A percentile compares a stretch with the other conserved stretches of the same genome.
Evolutionary conservation across 2,888 invertebrate species (phyloP).

Genomic region (Epirrhoe tristata): DNA sequence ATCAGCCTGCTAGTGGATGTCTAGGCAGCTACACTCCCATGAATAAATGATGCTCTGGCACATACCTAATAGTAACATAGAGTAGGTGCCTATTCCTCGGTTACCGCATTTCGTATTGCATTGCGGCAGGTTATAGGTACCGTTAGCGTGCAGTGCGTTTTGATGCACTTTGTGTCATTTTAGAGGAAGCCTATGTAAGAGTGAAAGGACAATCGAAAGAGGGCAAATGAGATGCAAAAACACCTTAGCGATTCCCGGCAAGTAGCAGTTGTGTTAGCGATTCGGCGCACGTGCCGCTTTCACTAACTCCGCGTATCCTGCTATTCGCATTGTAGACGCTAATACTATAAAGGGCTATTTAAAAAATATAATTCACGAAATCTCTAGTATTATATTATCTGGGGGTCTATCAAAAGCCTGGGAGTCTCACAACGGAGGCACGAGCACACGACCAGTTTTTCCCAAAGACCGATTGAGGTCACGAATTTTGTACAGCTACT

Average conservation of each 20-base stretch:
- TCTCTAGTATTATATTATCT: no score
- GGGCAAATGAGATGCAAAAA: slow-evolving; percentile 76
- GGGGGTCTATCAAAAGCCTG: background rate
- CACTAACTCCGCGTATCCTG: slow-evolving; percentile 77
- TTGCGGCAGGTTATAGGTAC: slow-evolving; percentile 35
- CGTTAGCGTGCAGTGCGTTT: slow-evolving; percentile 26
- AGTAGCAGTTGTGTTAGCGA: slow-evolving; percentile 66
- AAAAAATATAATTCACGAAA: background rate
- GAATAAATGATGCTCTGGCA: slow-evolving; percentile 9
- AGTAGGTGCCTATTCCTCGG: slow-evolving; percentile 26
- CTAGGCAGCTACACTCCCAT: background rate
- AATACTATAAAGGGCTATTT: slow-evolving; percentile 19
- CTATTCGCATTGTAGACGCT: slow-evolving; percentile 40
- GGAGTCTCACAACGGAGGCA: slow-evolving; percentile 11
- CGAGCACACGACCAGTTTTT: slow-evolving; percentile 47
- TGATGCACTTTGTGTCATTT: slow-evolving; percentile 34
- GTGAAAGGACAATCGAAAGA: slow-evolving; percentile 77
- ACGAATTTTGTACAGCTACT: slow-evolving; percentile 61
- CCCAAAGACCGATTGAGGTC: slow-evolving; percentile 68
- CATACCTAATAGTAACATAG: slow-evolving; percentile 12
- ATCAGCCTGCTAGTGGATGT: background rate
- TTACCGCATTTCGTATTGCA: slow-evolving; percentile 34
- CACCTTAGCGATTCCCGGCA: slow-evolving; percentile 74
- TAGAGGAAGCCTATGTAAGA: slow-evolving; percentile 53
- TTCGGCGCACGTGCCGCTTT: slow-evolving; percentile 78